Evolutionary conservation across 2,888 invertebrate genomes (phyloP), one percentile per base, ranked within the genome.

Genomic region (Xylota segnis): DNA sequence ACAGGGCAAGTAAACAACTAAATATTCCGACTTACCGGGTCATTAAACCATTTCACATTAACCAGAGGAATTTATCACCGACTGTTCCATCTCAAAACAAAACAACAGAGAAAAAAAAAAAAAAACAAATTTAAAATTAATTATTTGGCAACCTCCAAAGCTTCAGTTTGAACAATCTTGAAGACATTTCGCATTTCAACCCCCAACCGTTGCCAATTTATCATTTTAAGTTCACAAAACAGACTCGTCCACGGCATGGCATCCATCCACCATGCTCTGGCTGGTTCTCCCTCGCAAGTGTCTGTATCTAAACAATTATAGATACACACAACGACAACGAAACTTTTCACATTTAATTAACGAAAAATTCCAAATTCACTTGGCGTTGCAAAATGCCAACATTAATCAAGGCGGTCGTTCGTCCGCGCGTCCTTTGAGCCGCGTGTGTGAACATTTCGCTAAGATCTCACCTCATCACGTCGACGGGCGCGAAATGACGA

Each of bases 401-500:
- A 86, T 86, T 86, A 86, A 86, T 86, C 86, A 86, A 86, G 82
- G 50, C 68, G 70, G 59, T 70, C 75, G 74, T 71, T 68, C 78
- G 84, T 50, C 65, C 79, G 72, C 61, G 71, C 37, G 58, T 79
- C 58, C 58, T 58, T 32, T 40, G 52, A 37, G 32, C 50, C 52
- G 72, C 61, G 71, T 76, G 86, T 86, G 86, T 77, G 86, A 86
- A 82, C 86, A 86, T 86, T 86, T 86, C 82, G 72, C 82, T 82
- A 82, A 86, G 77, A 82, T 86, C 86, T 82, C 86, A 86, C 86
- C 86, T 86, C 86, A 86, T 86, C 86, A 86, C 86, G 72, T 86
- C 82, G 40, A 37, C 66, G 50, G 56, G 82, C 68, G 86, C 76
- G 72, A 76, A 81, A 77, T 82, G 82, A 82, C 82, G 77, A 86